These are phyloP conservation scores for Pogonognathellus flavescens DNA, from an alignment of 1,140 invertebrate genomes.

Conservation along the genomic window DNA sequence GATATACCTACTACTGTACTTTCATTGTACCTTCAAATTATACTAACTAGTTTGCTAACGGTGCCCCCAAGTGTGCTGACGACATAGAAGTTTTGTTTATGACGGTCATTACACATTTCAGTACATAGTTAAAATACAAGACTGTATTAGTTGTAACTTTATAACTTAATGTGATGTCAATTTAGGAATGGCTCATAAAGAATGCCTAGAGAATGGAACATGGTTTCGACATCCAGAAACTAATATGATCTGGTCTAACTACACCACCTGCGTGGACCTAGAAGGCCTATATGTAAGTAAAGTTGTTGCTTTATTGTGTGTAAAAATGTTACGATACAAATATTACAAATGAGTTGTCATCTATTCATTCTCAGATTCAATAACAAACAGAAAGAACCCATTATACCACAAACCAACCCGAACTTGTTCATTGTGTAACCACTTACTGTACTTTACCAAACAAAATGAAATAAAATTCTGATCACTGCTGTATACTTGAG, in stretches of 20 bases:
- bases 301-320: background rate
- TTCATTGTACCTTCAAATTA: background rate
- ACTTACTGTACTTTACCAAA: too few species aligned
- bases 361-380: background rate
- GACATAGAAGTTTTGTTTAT: background rate
- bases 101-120: background rate
- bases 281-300: constrained; percentile 71
- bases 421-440: too few species aligned
- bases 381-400: too few species aligned
- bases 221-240: constrained; percentile 72
- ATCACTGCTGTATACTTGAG: too few species aligned
- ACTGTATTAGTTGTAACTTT: background rate
- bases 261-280: constrained; percentile 72
- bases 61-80: background rate
- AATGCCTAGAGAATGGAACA: constrained; percentile 71
- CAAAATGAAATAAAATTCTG: too few species aligned
- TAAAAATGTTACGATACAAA: background rate
- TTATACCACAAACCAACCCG: too few species aligned
- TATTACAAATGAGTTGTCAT: constrained; percentile 1
- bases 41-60: background rate
- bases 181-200: constrained; percentile 71
- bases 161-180: background rate
- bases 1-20: background rate
- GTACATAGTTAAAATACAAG: background rate
- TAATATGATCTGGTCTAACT: constrained; percentile 73